Evolutionary conservation across 2,113 vertebrate genomes (phyloP).

Genomic region (cat (Felis catus)): DNA sequence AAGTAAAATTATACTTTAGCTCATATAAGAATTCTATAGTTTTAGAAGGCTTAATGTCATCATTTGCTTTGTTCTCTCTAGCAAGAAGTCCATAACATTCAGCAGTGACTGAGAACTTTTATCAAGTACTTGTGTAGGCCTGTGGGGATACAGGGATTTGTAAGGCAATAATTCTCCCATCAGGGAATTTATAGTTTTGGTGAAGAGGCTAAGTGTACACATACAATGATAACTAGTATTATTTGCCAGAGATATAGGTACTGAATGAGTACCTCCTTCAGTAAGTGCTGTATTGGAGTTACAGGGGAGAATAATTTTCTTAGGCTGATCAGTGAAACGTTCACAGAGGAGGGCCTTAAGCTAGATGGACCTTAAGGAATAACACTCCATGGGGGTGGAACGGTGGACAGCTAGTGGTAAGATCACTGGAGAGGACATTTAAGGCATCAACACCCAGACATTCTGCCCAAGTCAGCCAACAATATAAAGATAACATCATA

Average conservation of each 20-base stretch:
- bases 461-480: neutral
- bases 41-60: slow-evolving; percentile 25
- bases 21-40: neutral
- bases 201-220: neutral
- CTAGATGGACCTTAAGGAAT: neutral
- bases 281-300: neutral
- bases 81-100: neutral
- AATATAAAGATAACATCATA: neutral
- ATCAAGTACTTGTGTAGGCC: neutral
- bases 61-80: slow-evolving; percentile 3
- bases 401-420: neutral
- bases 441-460: neutral
- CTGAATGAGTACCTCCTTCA: neutral
- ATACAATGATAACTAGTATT: slow-evolving; percentile 3
- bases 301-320: neutral
- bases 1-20: neutral
- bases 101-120: slow-evolving; percentile 10
- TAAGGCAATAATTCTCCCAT: neutral
- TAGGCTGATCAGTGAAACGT: neutral
- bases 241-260: neutral
- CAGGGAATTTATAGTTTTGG: neutral
- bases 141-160: neutral
- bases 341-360: neutral
- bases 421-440: neutral
- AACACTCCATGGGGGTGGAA: neutral